Percentiles rank a stretch among this genome's conserved stretches.
Evolutionary conservation across 2,113 vertebrate genomes (phyloP).

Genomic region (Pygoscelis antarcticus): DNA sequence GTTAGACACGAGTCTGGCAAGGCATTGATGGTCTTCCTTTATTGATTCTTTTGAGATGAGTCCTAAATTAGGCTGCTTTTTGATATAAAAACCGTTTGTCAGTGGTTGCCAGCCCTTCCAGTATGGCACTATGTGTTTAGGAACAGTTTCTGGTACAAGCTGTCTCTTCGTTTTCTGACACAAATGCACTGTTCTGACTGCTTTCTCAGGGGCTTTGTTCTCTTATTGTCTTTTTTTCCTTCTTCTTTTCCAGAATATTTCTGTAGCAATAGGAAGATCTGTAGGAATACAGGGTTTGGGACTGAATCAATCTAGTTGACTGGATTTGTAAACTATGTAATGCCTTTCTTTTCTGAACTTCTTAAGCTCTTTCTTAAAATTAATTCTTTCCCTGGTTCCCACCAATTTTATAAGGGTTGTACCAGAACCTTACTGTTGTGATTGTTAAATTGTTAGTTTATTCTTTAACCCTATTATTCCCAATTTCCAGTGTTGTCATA

Average conservation of each 20-base stretch:
- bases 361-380: background rate
- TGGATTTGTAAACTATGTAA: background rate
- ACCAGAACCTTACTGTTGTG: background rate
- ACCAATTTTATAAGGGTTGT: background rate
- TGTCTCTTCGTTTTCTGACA: background rate
- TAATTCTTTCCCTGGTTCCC: background rate
- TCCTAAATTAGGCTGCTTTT: background rate
- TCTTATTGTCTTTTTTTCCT: background rate
- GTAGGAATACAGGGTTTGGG: background rate
- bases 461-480: background rate
- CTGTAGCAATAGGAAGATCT: background rate
- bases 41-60: background rate
- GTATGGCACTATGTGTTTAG: background rate
- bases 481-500: background rate
- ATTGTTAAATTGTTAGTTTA: background rate
- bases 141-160: background rate
- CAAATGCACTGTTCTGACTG: background rate
- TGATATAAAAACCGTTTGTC: background rate
- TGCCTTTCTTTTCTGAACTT: background rate
- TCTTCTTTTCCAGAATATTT: background rate
- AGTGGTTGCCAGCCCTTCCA: background rate
- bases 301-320: background rate
- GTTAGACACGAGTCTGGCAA: background rate
- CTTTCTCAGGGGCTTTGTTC: background rate
- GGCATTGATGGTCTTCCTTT: background rate